These are phyloP conservation scores for Melanotaenia duboulayi DNA, from an alignment of 2,113 vertebrate species.

Conservation along the genomic window DNA sequence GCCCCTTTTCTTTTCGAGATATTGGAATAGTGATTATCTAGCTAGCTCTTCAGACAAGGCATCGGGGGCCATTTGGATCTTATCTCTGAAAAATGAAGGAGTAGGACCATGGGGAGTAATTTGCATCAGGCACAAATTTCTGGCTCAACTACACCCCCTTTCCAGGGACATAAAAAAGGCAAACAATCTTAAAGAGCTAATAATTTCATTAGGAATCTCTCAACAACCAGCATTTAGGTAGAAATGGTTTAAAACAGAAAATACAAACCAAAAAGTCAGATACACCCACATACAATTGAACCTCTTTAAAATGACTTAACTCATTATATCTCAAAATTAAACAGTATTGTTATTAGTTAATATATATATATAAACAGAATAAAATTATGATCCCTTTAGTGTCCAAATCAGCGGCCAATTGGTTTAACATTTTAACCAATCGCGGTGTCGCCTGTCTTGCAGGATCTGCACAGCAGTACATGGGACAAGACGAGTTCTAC, in stretches of 20 bases:
- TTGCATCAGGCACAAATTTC: background rate
- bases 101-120: too few relatives aligned
- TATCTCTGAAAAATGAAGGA: too few relatives aligned
- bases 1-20: background rate
- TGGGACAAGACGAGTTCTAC: constrained; percentile 97
- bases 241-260: too few relatives aligned
- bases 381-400: background rate
- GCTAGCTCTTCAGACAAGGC: background rate
- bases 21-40: background rate
- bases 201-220: too few relatives aligned
- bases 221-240: too few relatives aligned
- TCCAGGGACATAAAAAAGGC: background rate
- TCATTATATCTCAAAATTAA: too few relatives aligned
- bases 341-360: background rate
- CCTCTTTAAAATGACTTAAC: too few relatives aligned
- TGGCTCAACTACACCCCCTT: too few relatives aligned
- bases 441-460: constrained; percentile 77
- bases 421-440: constrained; percentile 69
- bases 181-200: too few relatives aligned
- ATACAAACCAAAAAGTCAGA: too few relatives aligned
- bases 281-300: too few relatives aligned
- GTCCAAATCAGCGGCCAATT: constrained; percentile 36
- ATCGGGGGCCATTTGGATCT: background rate
- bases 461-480: constrained; percentile 94
- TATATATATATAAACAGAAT: background rate